These are phyloP conservation scores for Saccostrea echinata DNA, from an alignment of 1,140 invertebrate genomes.

Conservation along the genomic window DNA sequence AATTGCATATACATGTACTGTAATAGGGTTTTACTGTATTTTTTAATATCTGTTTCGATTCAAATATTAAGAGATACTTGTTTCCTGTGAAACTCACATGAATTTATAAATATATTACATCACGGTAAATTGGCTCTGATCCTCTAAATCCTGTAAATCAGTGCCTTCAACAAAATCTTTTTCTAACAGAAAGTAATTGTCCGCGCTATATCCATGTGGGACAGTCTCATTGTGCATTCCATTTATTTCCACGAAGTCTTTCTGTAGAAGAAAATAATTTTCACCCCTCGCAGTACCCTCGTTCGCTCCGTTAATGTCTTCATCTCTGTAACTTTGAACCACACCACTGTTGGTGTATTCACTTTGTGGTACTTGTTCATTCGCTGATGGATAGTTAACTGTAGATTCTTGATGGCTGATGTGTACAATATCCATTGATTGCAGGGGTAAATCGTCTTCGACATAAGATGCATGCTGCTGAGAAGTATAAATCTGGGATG, in stretches of 20 bases:
- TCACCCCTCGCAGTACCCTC: not conserved
- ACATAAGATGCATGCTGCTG: not conserved
- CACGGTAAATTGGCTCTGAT: not conserved
- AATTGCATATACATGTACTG: no score
- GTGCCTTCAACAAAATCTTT: not conserved
- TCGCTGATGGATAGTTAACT: not conserved
- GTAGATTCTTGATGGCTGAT: not conserved
- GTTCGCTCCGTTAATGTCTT: not conserved
- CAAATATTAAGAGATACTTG: no score
- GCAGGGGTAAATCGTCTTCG: not conserved
- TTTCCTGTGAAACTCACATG: no score
- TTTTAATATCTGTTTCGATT: no score
- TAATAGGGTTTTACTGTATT: no score
- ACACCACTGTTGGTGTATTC: constrained; percentile 16
- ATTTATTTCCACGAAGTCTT: not conserved
- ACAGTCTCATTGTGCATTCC: not conserved
- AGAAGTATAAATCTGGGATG: not conserved
- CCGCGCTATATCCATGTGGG: not conserved
- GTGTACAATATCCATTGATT: not conserved
- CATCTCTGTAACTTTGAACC: not conserved
- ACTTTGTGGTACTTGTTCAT: not conserved
- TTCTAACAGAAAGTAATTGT: not conserved
- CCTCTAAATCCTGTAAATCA: not conserved
- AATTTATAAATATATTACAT: no score
- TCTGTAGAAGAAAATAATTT: constrained; percentile 1